phyloP scores from a whole-genome alignment of 2,113 vertebrate species.

The Podarcis muralis region DNA sequence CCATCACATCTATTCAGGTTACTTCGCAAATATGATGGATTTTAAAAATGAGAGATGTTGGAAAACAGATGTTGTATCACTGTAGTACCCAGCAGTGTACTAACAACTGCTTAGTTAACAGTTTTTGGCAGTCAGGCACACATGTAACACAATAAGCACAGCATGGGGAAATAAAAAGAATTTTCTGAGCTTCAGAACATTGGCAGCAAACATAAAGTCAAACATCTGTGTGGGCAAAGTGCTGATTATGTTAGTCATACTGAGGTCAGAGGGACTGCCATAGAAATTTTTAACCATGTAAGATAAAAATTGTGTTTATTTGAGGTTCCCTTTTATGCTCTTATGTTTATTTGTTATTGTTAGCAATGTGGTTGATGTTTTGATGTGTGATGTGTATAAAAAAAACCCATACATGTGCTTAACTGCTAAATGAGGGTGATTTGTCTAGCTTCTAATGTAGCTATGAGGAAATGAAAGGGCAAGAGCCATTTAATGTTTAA shows the following conservation, averaged over 20 bases:
- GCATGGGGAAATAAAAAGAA: conserved; percentile 61
- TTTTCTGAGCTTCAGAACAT: conserved; percentile 56
- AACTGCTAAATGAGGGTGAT: accelerated
- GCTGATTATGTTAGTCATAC: conserved; percentile 66
- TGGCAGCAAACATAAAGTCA: conserved; percentile 63
- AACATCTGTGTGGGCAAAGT: conserved; percentile 69
- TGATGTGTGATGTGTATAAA: neutral
- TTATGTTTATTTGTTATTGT: no score
- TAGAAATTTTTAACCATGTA: conserved; percentile 50
- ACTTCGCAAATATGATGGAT: conserved; percentile 35
- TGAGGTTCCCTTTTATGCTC: neutral
- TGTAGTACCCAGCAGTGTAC: conserved; percentile 81
- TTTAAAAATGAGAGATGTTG: conserved; percentile 71
- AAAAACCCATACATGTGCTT: neutral
- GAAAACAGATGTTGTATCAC: conserved; percentile 79
- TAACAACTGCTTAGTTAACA: conserved; percentile 81
- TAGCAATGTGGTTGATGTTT: no score
- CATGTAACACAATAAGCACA: conserved; percentile 71
- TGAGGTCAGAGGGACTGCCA: conserved; percentile 55
- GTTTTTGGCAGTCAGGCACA: conserved; percentile 77
- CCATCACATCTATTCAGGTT: neutral
- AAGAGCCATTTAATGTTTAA: neutral
- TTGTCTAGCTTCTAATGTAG: neutral
- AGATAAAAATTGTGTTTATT: neutral
- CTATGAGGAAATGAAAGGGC: neutral